Base-by-base conservation (phyloP, 2,797 vertebrate species). In the Odontamblyopus rebecca region DNA sequence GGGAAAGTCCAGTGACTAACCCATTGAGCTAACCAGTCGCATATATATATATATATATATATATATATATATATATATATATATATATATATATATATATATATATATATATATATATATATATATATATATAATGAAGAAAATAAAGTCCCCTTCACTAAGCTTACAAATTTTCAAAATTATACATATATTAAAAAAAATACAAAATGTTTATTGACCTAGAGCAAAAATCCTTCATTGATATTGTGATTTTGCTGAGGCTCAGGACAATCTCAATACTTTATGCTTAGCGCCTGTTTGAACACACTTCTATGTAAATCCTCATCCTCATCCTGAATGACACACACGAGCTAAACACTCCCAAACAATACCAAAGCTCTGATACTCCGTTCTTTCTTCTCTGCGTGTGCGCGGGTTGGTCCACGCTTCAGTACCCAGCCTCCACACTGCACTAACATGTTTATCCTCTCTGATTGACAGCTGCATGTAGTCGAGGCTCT, bases 401-500 rank as follows among this genome's bases (percentile, higher is more conserved):
- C n/a, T 62, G 16, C 8, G 26, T 62, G 60, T 38, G 1, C 35
- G 11, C n/a, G 8, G 19, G 35, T 62, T 64, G 38, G 38, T 64
- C 12, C 62, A 44, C 38, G 62, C 38, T 64, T 26, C 62, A 12
- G 5, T 13, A 15, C 19, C 32, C 61, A 41, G 61, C 32, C 19
- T 41, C n/a, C 61, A 26, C 61, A 44, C 35, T 0, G 11, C 62
- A 15, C 35, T 23, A 9, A 64, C 62, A 23, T 41, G 62, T 44
- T 64, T 41, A 64, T 64, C 38, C 41, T 12, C 35, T 44, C 38
- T 48, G 61, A 64, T n/a, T 44, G 62, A 64, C 62, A 64, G 38
- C 62, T 27, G 35, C 62, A 3, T 26, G 35, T 44, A 64, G 38
- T 64, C 35, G n/a, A 6, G 62, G 2, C 62, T 26, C 62, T 64